Conservation (phyloP, 2,888 invertebrate species). For the Drosophila multiciliata region DNA sequence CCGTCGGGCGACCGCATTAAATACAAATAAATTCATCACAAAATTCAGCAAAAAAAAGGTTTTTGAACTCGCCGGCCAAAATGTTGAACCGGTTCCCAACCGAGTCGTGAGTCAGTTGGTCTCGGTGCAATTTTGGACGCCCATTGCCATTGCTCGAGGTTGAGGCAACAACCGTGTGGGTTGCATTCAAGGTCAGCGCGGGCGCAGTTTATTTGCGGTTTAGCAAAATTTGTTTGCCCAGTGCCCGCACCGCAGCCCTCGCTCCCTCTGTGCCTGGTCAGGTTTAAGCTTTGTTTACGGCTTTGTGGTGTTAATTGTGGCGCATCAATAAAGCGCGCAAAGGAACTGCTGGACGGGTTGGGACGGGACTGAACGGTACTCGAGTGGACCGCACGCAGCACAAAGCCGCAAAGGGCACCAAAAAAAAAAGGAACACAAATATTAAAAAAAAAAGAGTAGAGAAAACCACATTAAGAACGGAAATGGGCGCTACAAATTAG, state of each 20-base stretch:
- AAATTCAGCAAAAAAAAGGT: conserved; percentile 56
- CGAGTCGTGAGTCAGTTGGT: conserved; percentile 42
- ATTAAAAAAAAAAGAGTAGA: background rate
- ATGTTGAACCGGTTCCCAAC: conserved; percentile 62
- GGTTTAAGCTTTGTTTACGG: conserved; percentile 75
- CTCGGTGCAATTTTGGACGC: conserved; percentile 25
- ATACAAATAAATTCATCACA: conserved; percentile 76
- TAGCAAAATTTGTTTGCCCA: conserved; percentile 54
- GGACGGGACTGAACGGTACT: background rate
- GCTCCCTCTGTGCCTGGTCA: conserved; percentile 1
- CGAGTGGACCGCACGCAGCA: conserved; percentile 62
- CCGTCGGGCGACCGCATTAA: conserved; percentile 61
- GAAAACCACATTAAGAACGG: conserved; percentile 70
- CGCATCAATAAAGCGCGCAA: conserved; percentile 68
- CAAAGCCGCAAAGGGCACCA: conserved; percentile 20
- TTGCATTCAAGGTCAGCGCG: conserved; percentile 70
- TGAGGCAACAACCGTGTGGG: conserved; percentile 1
- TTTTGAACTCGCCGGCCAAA: conserved; percentile 71
- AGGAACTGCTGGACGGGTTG: conserved; percentile 21
- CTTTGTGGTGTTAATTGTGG: conserved; percentile 74
- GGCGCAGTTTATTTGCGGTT: conserved; percentile 71
- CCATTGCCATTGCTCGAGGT: conserved; percentile 1
- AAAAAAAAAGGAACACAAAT: background rate
- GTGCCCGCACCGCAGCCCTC: conserved; percentile 22
- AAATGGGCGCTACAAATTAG: conserved; percentile 79